A percentile compares a stretch with the other conserved stretches of the same genome.
Conservation (phyloP, 2,888 invertebrate species). For the Opisthograptis luteolata region DNA sequence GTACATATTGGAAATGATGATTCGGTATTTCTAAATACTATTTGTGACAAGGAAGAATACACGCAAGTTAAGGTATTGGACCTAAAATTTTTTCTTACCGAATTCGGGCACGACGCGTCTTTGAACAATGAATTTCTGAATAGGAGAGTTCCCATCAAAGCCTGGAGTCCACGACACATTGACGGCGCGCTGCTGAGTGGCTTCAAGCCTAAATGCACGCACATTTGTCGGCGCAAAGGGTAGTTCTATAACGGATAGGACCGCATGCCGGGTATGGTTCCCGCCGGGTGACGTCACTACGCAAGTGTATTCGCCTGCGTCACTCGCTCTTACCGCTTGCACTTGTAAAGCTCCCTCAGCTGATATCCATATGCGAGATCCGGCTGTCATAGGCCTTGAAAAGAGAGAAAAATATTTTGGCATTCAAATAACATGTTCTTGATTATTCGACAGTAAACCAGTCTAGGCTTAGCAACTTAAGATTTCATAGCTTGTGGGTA, state of each 20-base stretch:
- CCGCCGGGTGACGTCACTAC: constrained; percentile 95
- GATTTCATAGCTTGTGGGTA: too few species aligned
- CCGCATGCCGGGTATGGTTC: constrained; percentile 94
- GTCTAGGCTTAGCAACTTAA: too few species aligned
- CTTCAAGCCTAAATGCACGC: constrained; percentile 88
- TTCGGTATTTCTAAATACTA: too few species aligned
- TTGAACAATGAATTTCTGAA: constrained; percentile 96
- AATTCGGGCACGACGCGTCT: constrained; percentile 94
- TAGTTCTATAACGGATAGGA: constrained; percentile 93
- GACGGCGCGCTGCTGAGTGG: constrained; percentile 89
- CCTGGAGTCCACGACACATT: constrained; percentile 97
- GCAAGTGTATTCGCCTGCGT: constrained; percentile 97
- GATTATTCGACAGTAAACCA: background rate
- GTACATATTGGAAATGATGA: too few species aligned
- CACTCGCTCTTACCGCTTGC: constrained; percentile 94
- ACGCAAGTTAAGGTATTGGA: background rate
- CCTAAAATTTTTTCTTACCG: constrained; percentile 81
- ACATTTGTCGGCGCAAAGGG: constrained; percentile 97
- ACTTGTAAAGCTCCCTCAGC: constrained; percentile 94
- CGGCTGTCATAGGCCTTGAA: constrained; percentile 78
- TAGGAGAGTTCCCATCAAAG: constrained; percentile 98
- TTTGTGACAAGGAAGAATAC: background rate
- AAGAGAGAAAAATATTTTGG: constrained; percentile 9
- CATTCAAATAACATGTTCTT: background rate
- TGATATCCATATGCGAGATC: constrained; percentile 89